Evolutionary conservation across 2,888 invertebrate species (phyloP).

Genomic region (Polyploca ridens): DNA sequence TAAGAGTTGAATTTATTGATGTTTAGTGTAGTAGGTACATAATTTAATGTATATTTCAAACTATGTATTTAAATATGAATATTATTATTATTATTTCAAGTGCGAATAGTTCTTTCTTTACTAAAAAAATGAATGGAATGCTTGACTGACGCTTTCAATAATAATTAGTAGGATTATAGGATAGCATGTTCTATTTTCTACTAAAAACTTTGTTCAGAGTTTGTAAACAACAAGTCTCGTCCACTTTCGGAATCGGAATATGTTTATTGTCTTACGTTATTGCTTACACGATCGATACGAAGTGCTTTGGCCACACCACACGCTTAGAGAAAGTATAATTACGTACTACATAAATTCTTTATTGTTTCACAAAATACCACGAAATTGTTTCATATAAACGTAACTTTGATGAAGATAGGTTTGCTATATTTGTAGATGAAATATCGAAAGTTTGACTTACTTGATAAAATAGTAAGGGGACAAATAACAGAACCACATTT

Average conservation of each 20-base stretch:
- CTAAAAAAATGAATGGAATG: too few relatives aligned
- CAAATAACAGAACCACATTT: background rate
- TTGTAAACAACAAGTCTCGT: background rate
- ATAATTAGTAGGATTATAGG: too few relatives aligned
- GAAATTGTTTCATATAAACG: background rate
- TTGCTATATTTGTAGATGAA: too few relatives aligned
- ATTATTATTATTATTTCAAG: too few relatives aligned
- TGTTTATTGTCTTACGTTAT: constrained; percentile 3
- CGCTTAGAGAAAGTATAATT: constrained; percentile 22
- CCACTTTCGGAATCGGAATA: background rate
- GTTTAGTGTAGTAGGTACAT: background rate
- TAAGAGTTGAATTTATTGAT: too few relatives aligned
- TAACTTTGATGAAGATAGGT: too few relatives aligned
- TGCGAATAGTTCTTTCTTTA: too few relatives aligned
- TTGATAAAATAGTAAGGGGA: background rate
- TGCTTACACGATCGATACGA: constrained; percentile 29
- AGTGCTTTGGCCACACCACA: constrained; percentile 15
- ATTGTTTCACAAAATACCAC: constrained; percentile 3
- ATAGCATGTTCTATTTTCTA: background rate
- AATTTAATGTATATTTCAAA: too few relatives aligned
- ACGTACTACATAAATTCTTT: background rate
- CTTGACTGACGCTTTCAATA: too few relatives aligned
- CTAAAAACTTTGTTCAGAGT: background rate
- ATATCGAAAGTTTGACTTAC: background rate
- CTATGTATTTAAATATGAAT: too few relatives aligned